Evolutionary conservation across 2,797 vertebrate genomes (phyloP).

Genomic region (Micromesistius poutassou): DNA sequence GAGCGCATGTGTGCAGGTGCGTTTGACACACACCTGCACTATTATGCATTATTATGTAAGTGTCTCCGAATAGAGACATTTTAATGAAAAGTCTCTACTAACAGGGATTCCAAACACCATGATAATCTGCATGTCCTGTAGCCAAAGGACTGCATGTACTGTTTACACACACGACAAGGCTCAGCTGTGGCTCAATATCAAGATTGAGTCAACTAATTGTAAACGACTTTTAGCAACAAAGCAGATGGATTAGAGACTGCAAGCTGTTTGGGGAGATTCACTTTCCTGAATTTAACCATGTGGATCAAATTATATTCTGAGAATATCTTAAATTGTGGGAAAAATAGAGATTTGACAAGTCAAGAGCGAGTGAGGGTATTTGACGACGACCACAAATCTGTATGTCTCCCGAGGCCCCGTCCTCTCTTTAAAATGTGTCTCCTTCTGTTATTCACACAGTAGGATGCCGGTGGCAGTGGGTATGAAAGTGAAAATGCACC

Average conservation of each 20-base stretch:
- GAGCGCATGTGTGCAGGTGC: background rate
- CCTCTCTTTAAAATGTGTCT: background rate
- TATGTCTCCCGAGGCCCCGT: background rate
- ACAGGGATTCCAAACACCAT: background rate
- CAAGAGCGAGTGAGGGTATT: background rate
- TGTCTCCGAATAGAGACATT: background rate
- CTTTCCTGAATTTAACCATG: background rate
- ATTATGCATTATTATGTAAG: background rate
- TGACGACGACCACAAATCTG: background rate
- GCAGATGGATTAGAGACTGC: background rate
- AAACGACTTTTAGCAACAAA: background rate
- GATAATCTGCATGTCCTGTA: background rate
- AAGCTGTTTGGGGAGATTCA: background rate
- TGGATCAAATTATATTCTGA: background rate
- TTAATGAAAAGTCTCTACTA: too few relatives aligned
- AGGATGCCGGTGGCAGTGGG: background rate
- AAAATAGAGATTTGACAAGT: background rate
- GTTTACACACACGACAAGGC: background rate
- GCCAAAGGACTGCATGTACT: background rate
- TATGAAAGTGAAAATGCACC: background rate
- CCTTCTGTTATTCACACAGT: background rate
- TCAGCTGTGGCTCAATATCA: background rate
- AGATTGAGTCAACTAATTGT: background rate
- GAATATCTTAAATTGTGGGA: background rate
- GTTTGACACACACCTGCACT: too few relatives aligned